These are phyloP conservation scores for Sminthopsis crassicaudata DNA, from an alignment of 2,113 vertebrate genomes.

Conservation along the genomic window DNA sequence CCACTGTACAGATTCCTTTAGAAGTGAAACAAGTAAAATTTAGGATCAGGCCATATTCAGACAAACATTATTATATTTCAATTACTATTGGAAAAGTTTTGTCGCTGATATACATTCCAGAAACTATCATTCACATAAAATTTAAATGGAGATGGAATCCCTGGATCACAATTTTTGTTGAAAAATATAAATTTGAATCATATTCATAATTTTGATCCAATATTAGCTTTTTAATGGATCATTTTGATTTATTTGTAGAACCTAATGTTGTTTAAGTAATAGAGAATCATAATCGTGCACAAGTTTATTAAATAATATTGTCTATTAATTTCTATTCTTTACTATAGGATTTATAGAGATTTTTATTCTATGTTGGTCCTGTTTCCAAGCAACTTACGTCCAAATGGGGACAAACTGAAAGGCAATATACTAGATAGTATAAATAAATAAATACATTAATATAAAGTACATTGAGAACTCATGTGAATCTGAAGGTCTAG, in stretches of 20 bases:
- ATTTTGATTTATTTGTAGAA: not conserved
- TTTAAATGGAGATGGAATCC: not conserved
- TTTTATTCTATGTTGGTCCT: not conserved
- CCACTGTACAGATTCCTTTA: not conserved
- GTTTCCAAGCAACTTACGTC: not conserved
- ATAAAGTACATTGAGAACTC: not conserved
- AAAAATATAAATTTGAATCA: not conserved
- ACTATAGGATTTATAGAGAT: not conserved
- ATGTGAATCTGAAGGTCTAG: not conserved
- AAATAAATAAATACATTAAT: not conserved
- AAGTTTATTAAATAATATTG: not conserved
- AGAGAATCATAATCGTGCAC: not conserved
- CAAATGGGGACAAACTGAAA: not conserved
- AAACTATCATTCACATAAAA: not conserved
- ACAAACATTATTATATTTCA: not conserved
- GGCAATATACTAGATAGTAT: not conserved
- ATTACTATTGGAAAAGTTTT: not conserved
- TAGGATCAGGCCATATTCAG: not conserved
- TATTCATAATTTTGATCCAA: not conserved
- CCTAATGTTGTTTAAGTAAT: not conserved
- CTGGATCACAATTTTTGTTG: not conserved
- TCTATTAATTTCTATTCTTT: not conserved
- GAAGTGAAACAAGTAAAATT: not conserved
- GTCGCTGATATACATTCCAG: not conserved
- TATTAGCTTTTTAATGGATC: not conserved